A percentile compares a stretch with the other conserved stretches of the same genome.
Conservation (phyloP, 2,797 vertebrate species). For the Emys orbicularis region DNA sequence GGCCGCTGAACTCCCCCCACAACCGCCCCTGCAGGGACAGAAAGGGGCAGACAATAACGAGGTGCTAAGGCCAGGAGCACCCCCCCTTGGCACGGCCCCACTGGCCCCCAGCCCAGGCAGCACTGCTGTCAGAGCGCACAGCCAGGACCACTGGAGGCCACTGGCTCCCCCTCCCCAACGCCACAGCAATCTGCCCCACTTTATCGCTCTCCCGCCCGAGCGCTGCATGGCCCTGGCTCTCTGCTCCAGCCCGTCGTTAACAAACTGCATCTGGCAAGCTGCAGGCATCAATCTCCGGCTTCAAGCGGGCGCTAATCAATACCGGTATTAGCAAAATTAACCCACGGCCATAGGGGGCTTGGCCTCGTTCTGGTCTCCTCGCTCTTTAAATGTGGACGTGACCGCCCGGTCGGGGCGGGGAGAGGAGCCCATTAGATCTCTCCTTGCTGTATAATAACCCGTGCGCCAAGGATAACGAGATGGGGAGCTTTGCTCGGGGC, state of each 20-base stretch:
- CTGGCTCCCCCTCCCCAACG: fast-evolving
- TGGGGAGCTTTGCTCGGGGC: neutral
- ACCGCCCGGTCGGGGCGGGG: fast-evolving
- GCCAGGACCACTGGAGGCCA: neutral
- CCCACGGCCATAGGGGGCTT: neutral
- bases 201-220: neutral
- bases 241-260: neutral
- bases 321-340: neutral
- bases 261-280: slow-evolving; percentile 50
- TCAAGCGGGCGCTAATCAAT: neutral
- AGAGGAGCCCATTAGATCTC: neutral
- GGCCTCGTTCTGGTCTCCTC: neutral
- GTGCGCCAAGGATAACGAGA: neutral
- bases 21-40: neutral
- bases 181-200: slow-evolving; percentile 42
- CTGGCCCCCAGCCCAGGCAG: too few species aligned
- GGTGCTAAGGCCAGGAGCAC: neutral
- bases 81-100: neutral
- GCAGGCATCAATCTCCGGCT: neutral
- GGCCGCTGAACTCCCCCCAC: neutral
- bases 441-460: neutral
- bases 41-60: neutral
- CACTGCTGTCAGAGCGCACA: neutral
- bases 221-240: fast-evolving
- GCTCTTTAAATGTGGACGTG: neutral